Conservation (phyloP, 1,140 invertebrate species). For the Oppia nitens region DNA sequence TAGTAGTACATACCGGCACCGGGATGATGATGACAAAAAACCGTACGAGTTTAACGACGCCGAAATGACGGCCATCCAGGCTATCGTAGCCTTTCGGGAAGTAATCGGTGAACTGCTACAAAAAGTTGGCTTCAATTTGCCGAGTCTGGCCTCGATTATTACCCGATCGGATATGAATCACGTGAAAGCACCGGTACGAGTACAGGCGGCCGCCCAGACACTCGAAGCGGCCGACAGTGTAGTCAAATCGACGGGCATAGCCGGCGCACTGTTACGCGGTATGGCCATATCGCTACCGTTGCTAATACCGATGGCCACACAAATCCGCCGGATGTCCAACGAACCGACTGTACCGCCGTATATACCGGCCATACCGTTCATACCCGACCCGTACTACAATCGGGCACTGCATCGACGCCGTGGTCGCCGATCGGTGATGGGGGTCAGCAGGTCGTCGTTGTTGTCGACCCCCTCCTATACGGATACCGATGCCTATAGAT, state of each 20-base stretch:
- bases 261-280: not conserved
- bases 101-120: slow-evolving; percentile 7
- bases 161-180: not conserved
- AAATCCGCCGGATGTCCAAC: slow-evolving; percentile 3
- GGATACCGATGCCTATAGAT: not conserved
- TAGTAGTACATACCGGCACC: no score
- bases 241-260: not conserved
- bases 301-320: slow-evolving; percentile 10
- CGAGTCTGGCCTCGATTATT: slow-evolving; percentile 3
- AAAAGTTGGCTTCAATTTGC: slow-evolving; percentile 3
- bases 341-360: not conserved
- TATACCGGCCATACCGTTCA: not conserved
- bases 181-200: not conserved
- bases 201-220: not conserved
- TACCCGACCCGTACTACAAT: not conserved
- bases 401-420: slow-evolving; percentile 8
- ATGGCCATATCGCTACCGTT: slow-evolving; percentile 6
- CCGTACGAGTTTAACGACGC: slow-evolving; percentile 8
- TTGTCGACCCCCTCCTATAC: no score
- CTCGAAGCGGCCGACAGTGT: not conserved
- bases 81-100: slow-evolving; percentile 6
- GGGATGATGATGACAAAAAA: not conserved
- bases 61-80: slow-evolving; percentile 11
- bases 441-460: no score
- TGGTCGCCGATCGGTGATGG: not conserved